Percentiles rank a stretch among this genome's conserved stretches.
Evolutionary conservation across 2,888 invertebrate genomes (phyloP).

Genomic region (Ophion ellenae): DNA sequence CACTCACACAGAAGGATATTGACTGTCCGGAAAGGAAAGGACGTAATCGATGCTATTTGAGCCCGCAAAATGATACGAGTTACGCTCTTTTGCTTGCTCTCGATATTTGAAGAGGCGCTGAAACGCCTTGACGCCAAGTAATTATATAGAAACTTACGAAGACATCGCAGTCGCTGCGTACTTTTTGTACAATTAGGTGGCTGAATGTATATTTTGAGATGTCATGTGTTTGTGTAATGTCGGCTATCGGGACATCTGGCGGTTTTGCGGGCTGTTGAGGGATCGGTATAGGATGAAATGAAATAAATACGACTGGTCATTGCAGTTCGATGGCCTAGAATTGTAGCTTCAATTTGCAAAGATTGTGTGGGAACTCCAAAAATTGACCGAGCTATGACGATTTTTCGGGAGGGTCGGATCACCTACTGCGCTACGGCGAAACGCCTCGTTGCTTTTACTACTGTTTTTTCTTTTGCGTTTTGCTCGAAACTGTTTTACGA

Average conservation of each 20-base stretch:
- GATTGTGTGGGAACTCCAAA: background rate
- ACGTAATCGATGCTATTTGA: background rate
- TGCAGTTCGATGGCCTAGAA: no score
- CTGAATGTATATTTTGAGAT: no score
- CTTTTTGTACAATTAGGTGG: no score
- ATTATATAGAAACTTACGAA: background rate
- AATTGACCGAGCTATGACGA: background rate
- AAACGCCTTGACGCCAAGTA: background rate
- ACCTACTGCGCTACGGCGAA: background rate
- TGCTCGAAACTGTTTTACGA: no score
- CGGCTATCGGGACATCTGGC: no score
- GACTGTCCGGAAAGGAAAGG: slow-evolving; percentile 5
- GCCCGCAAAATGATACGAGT: background rate
- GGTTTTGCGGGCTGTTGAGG: no score
- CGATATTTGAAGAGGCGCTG: background rate
- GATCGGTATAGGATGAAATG: no score
- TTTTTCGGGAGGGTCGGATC: background rate
- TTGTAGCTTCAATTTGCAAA: background rate
- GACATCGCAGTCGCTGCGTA: background rate
- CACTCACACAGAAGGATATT: slow-evolving; percentile 7
- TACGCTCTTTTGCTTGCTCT: slow-evolving; percentile 9
- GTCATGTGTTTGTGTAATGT: no score
- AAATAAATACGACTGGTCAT: no score
- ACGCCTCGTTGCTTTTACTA: background rate
- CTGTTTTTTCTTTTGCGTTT: background rate